phyloP scores from a whole-genome alignment of 1,140 invertebrate species.

The Caenorhabditis latens region DNA sequence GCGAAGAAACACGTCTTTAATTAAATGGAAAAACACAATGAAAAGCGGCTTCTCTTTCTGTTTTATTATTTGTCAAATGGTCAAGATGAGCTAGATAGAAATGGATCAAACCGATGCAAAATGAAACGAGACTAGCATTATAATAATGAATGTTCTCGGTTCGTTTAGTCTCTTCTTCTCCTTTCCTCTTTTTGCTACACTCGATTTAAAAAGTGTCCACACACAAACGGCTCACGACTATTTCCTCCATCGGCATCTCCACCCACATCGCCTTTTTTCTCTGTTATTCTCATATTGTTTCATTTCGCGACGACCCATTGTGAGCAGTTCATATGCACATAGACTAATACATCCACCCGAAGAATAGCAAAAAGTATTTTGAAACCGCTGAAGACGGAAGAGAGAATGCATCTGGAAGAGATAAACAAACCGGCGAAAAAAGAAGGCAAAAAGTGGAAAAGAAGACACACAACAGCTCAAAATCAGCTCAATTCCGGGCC shows the following conservation, averaged over 20 bases:
- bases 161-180: too few species aligned
- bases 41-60: background rate
- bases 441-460: background rate
- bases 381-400: constrained; percentile 33
- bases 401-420: constrained; percentile 36
- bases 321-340: background rate
- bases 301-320: constrained; percentile 12
- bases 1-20: background rate
- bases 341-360: background rate
- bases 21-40: background rate
- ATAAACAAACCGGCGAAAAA: constrained; percentile 34
- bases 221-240: too few species aligned
- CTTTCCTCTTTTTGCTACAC: background rate
- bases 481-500: constrained; percentile 51
- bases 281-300: background rate
- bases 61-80: background rate
- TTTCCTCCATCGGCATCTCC: background rate
- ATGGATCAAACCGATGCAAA: background rate
- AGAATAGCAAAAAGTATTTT: constrained; percentile 1
- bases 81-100: background rate
- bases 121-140: constrained; percentile 9
- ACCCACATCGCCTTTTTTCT: too few species aligned
- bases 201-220: background rate
- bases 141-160: constrained; percentile 33
- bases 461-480: constrained; percentile 35